phyloP scores from a whole-genome alignment of 2,888 invertebrate genomes.

The Automeris io region DNA sequence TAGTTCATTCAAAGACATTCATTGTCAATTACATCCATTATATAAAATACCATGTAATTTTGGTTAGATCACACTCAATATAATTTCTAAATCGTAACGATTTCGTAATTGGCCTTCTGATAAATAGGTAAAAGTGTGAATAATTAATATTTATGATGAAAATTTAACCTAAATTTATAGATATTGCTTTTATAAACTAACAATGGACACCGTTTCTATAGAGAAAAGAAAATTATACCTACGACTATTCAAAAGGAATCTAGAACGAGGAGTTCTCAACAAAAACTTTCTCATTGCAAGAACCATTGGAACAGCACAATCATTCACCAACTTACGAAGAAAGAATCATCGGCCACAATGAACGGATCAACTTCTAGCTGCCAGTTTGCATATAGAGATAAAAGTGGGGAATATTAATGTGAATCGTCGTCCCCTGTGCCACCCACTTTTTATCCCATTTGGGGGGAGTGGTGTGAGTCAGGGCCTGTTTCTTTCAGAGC shows the following conservation, averaged over 20 bases:
- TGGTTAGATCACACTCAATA: too few relatives aligned
- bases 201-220: constrained; percentile 22
- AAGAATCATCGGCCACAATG: constrained; percentile 73
- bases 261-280: constrained; percentile 46
- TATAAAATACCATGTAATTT: too few relatives aligned
- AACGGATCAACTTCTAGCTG: constrained; percentile 68
- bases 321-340: constrained; percentile 60
- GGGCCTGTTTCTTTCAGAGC: constrained; percentile 60
- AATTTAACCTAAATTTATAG: not conserved
- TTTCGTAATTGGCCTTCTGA: too few relatives aligned
- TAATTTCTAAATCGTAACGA: too few relatives aligned
- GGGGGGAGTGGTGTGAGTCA: constrained; percentile 25
- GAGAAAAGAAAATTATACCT: constrained; percentile 31
- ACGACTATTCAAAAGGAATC: constrained; percentile 37
- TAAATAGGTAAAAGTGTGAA: not conserved
- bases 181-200: not conserved
- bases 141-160: not conserved
- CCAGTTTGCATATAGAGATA: constrained; percentile 78
- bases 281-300: constrained; percentile 57
- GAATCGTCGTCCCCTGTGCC: constrained; percentile 50
- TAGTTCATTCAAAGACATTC: too few relatives aligned
- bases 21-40: too few relatives aligned
- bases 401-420: constrained; percentile 78
- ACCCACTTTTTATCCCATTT: constrained; percentile 25
- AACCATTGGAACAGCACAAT: constrained; percentile 72